These are phyloP conservation scores for Macrocentrus cingulum DNA, from an alignment of 1,140 invertebrate species.

Conservation along the genomic window DNA sequence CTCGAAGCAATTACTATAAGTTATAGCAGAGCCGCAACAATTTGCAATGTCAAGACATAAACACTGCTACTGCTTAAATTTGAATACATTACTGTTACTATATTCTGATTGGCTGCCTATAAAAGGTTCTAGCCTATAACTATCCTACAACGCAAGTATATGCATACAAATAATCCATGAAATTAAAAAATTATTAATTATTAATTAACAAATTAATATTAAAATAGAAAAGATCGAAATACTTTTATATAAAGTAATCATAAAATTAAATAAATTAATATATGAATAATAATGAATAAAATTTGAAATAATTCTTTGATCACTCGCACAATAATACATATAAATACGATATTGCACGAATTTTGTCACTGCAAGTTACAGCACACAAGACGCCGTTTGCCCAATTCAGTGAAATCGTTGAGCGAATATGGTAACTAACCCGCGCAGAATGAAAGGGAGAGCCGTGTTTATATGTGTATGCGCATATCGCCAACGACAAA, in stretches of 20 bases:
- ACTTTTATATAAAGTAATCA: too few relatives aligned
- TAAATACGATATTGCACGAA: constrained; percentile 26
- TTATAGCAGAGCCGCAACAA: constrained; percentile 58
- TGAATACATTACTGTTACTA: constrained; percentile 57
- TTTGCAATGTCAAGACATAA: constrained; percentile 62
- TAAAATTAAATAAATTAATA: too few relatives aligned
- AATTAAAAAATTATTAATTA: neutral
- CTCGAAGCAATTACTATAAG: constrained; percentile 60
- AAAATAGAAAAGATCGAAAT: too few relatives aligned
- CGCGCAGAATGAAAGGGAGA: neutral
- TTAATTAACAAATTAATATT: too few relatives aligned
- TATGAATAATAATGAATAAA: too few relatives aligned
- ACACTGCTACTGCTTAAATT: constrained; percentile 61
- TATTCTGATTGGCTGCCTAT: constrained; percentile 45
- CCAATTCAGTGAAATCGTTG: constrained; percentile 30
- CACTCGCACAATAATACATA: too few relatives aligned
- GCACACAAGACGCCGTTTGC: constrained; percentile 8
- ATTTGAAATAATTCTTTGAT: too few relatives aligned
- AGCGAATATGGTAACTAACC: constrained; percentile 11
- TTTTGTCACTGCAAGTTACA: too few relatives aligned
- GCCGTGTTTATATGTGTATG: neutral
- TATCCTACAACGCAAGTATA: too few relatives aligned
- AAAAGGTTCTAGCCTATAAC: constrained; percentile 40
- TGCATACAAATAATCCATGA: constrained; percentile 25
- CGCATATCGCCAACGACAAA: neutral